Base-by-base conservation (phyloP, 1,140 invertebrate species). In the Centruroides sculpturatus region DNA sequence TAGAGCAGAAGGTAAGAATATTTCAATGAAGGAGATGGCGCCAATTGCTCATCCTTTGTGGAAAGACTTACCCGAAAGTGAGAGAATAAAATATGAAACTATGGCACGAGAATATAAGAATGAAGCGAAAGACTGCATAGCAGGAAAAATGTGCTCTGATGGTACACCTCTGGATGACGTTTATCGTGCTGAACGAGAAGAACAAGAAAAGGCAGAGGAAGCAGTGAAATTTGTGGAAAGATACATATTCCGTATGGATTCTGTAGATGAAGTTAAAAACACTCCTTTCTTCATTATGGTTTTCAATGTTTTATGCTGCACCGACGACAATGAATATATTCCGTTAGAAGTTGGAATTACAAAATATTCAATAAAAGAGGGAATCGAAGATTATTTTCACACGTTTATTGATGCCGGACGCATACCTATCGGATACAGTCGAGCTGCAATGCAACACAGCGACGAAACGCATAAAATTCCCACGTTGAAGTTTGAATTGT, bases 261-360 rank as follows among this genome's bases (percentile, higher is more conserved):
- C 41, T 41, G 41, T 8, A 41, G 41, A 41, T 41, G 41, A 41
- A 8, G 41, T 41, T 3, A 8, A 5, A 41, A 3, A 41, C 0
- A 6, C 41, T 0, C 5, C 41, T 2, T 35, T 60, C 35, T 58
- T 57, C 12, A 57, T 64, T 11, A 57, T 64, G 41, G 55, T 59
- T 35, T 61, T 59, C 46, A 61, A 61, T 57, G 56, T 64, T 49
- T 36, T 61, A 11, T 64, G 60, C 9, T n/a, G 35, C 8, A 56
- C 47, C 3, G 53, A 59, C 11, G 34, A 47, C 10, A 13, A 56
- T 4, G 35, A 13, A 23, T 64, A 59, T 49, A 49, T 59, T 10
- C 63, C 63, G 4, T 48, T 57, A 23, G 63, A 64, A 59, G 34
- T 64, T 11, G 63, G 63, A 35, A 8, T 64, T 13, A 53, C 61